Evolutionary conservation across 1,140 invertebrate genomes (phyloP), one percentile per base, ranked within the genome.

Genomic region (Macrocentrus cingulum): DNA sequence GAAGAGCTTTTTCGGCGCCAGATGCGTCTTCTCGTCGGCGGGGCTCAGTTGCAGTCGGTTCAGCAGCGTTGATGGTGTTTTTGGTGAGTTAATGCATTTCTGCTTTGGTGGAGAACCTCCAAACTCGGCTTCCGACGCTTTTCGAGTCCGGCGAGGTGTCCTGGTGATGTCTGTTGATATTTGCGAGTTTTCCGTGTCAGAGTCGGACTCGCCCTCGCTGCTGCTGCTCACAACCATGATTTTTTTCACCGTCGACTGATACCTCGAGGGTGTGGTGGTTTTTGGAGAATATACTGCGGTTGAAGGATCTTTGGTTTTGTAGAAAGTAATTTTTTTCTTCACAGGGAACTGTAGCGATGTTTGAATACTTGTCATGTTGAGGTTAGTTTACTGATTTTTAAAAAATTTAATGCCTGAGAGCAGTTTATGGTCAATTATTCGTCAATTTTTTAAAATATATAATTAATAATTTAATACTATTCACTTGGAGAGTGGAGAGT

Each of bases 151-250:
- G 19, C 59, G 66, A 5, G 63, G 62, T 5, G 66, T 68, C 18
- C 41, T 51, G 2, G 37, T n/a, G 25, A 1, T 22, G 2, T 22
- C 39, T 2, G 23, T 1, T 18, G 44, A 32, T n/a, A 49, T 56
- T 64, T 46, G 54, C 16, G 22, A n/a, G 56, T 76, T 76, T 44
- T 77, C 74, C 1, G 59, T 22, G 6, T 77, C 71, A 1, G 69
- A 74, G 23, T 75, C 73, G 0, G 72, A 75, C 18, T 76, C 74
- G 41, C n/a, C n/a, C n/a, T n/a, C n/a, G n/a, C n/a, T n/a, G n/a
- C 71, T 75, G 49, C 72, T 74, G 41, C 63, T 73, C 6, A 76
- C 66, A 4, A 67, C 73, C 49, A 75, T 68, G 0, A 77, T 56
- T 61, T 77, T 77, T 36, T 65, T 74, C 0, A 74, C 69, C 2